Percentiles rank a stretch among this genome's conserved stretches.
These are phyloP conservation scores for Vipera ursinii DNA, from an alignment of 2,797 vertebrate genomes.

Conservation along the genomic window DNA sequence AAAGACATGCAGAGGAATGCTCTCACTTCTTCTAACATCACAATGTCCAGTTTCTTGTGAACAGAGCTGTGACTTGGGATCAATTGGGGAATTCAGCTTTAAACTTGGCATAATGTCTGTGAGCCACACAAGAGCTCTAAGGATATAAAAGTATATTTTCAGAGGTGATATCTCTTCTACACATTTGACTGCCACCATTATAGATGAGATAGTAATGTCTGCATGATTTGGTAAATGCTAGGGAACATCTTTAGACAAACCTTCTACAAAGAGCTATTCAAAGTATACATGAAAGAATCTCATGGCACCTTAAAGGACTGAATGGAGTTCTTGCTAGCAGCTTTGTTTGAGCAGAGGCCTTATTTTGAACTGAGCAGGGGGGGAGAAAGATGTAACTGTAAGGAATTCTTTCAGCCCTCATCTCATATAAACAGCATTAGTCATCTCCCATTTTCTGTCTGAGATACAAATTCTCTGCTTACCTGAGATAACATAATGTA, in stretches of 20 bases:
- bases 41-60: not conserved
- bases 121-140: not conserved
- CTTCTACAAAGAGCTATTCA: not conserved
- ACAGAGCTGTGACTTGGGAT: not conserved
- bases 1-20: not conserved
- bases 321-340: not conserved
- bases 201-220: not conserved
- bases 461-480: not conserved
- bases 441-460: not conserved
- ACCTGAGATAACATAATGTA: not conserved
- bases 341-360: not conserved
- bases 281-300: not conserved
- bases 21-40: not conserved
- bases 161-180: not conserved
- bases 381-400: not conserved
- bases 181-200: not conserved
- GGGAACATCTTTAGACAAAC: not conserved
- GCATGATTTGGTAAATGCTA: not conserved
- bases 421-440: not conserved
- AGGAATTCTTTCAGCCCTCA: not conserved
- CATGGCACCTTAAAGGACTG: not conserved
- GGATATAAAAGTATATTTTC: not conserved
- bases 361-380: not conserved
- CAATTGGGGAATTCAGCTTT: not conserved
- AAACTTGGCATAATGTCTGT: not conserved